These are phyloP conservation scores for Rhagologus leucostigma DNA, from an alignment of 2,113 vertebrate species.

Conservation along the genomic window DNA sequence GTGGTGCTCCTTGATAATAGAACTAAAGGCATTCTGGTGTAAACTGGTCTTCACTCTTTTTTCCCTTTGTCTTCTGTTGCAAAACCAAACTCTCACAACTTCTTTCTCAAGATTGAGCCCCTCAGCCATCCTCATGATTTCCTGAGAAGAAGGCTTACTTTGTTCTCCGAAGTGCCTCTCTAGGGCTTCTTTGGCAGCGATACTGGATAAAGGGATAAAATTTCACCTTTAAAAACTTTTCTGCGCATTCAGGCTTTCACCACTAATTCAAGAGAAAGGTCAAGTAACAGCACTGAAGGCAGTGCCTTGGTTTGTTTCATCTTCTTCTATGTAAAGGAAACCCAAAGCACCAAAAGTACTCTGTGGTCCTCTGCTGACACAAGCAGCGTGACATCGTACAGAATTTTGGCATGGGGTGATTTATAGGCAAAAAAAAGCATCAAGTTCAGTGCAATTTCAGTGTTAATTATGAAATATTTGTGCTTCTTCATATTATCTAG, in stretches of 20 bases:
- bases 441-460: not conserved
- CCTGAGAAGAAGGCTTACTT: conserved; percentile 95
- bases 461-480: not conserved
- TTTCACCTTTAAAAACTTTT: not conserved
- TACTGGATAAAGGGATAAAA: conserved; percentile 68
- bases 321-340: not conserved
- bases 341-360: not conserved
- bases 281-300: not conserved
- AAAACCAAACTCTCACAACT: conserved; percentile 99
- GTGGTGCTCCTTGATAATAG: conserved; percentile 82
- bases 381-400: rapidly evolving
- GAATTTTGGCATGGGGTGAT: not conserved
- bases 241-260: not conserved
- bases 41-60: conserved; percentile 97
- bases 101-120: conserved; percentile 95
- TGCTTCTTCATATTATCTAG: not conserved
- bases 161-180: conserved; percentile 93
- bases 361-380: not conserved
- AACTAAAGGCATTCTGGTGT: conserved; percentile 83
- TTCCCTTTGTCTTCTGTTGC: conserved; percentile 94
- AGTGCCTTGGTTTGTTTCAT: not conserved
- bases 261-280: not conserved
- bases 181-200: conserved; percentile 93
- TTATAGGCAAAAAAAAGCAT: not conserved
- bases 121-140: conserved; percentile 94